Base-by-base conservation (phyloP, 2,888 invertebrate species). In the Andrena marginata region DNA sequence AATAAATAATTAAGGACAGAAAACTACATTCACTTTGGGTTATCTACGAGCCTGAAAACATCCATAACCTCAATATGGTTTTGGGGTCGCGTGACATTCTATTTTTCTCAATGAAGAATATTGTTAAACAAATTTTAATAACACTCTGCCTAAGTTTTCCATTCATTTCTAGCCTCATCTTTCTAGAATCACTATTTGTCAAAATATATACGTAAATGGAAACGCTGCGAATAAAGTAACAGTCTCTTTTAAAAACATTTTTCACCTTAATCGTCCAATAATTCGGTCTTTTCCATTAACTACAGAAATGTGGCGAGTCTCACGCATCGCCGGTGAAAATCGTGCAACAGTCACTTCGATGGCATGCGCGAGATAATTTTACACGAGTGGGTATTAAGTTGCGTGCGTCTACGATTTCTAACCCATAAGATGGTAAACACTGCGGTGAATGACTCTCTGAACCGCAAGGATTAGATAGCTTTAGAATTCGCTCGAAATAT, bases 361-460 rank as follows among this genome's bases (percentile, higher is more conserved):
- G 59, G 82, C 42, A 73, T 49, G 65, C 86, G 75, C 85, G 85
- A 87, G 81, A 87, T 85, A 78, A 81, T 86, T 76, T 48, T 72
- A 64, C 77, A 31, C 68, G 60, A 72, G 60, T 62, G 85, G 83
- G 82, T 88, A 87, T 90, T 86, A 86, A 86, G 88, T 87, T 85
- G 88, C 87, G 81, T 85, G 87, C 85, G 87, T 85, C 84, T 51
- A 26, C 76, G 76, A 81, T 86, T 86, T 85, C 85, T 81, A 81
- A 8, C 51, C 1, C 13, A 8, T 29, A 59, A 60, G 31, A 29
- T 23, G 10, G n/a, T 20, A 29, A 49, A 75, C 59, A 70, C 59
- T 72, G 8, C 42, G 7, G 1, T 13, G 3, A 42, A 60, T 29
- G 59, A 26, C 60, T 23, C 35, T 10, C 26, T 31, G 42, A 31